Evolutionary conservation across 2,888 invertebrate genomes (phyloP), one percentile per base, ranked within the genome.

Genomic region (Campopleginae sp.): DNA sequence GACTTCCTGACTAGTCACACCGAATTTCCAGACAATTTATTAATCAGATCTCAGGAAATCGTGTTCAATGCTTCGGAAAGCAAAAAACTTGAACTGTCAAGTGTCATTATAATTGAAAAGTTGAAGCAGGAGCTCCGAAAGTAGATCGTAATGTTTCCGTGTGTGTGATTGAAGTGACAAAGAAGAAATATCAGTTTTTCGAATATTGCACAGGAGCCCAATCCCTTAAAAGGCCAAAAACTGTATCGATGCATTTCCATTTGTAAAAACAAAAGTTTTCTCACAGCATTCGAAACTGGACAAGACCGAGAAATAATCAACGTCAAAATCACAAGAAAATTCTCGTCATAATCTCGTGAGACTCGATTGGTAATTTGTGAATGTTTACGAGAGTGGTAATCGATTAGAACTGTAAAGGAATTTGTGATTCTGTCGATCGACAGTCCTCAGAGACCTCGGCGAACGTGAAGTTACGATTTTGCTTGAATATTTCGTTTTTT

Each of bases 391-490:
- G 23, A 70, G 19, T 61, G 33, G 38, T 17, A 58, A 46, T 38
- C 38, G 27, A 23, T 63, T n/a, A 4, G 23, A 70, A 76, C 44
- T 27, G 17, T 1, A 72, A 51, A n/a, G 38, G 63, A 80, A 61
- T 44, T 65, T 72, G 42, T 27, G 51, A 27, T 33, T 80, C 46
- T 51, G 70, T 27, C 61, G 68, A 66, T 80, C 61, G 65, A 66
- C 63, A 82, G 63, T 70, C 81, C 63, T 79, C 58, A 63, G 33
- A 68, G 27, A 27, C 19, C 75, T 81, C 81, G 75, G 79, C 68
- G 65, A 58, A 82, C 71, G 71, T 48, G 48, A 80, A 61, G 33
- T 46, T 63, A n/a, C 12, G 5, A 66, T 46, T 65, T 38, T 12
- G 0, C 8, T 33, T 48, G 12, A 48, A 14, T 31, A 23, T 12